Evolutionary conservation across 2,113 vertebrate genomes (phyloP).

Genomic region (Stigmatopora argus): DNA sequence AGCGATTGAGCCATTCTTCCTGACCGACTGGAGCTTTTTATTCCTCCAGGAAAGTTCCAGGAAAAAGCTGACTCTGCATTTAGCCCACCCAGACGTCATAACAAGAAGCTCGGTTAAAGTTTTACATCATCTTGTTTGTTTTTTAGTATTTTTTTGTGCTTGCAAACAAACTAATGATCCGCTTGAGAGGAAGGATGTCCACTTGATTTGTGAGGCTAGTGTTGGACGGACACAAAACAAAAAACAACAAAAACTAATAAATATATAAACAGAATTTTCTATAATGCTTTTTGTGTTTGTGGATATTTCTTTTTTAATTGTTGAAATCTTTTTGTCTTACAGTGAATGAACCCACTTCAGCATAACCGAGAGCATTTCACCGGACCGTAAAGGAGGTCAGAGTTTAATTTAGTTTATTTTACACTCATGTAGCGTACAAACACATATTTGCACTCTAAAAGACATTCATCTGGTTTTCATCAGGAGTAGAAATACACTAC

Average conservation of each 20-base stretch:
- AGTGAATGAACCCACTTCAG: too few species aligned
- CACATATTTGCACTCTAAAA: conserved; percentile 33
- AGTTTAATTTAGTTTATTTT: conserved; percentile 31
- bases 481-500: conserved; percentile 22
- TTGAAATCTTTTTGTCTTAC: too few species aligned
- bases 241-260: too few species aligned
- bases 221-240: neutral
- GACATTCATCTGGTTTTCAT: conserved; percentile 15
- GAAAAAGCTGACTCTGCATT: conserved; percentile 15
- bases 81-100: conserved; percentile 17
- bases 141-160: conserved; percentile 21
- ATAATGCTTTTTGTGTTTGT: neutral
- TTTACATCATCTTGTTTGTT: conserved; percentile 20
- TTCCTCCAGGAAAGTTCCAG: neutral
- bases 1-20: neutral
- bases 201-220: neutral
- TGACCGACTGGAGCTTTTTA: conserved; percentile 11
- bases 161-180: conserved; percentile 21
- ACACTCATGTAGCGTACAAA: conserved; percentile 27
- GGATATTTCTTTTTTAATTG: neutral
- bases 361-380: too few species aligned
- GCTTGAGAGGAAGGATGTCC: conserved; percentile 2
- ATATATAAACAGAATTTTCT: neutral
- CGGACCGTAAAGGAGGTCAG: neutral
- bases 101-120: conserved; percentile 17